A percentile compares a stretch with the other conserved stretches of the same genome.
phyloP scores from a whole-genome alignment of 2,113 vertebrate genomes.

The Sinocyclocheilus maitianheensis region DNA sequence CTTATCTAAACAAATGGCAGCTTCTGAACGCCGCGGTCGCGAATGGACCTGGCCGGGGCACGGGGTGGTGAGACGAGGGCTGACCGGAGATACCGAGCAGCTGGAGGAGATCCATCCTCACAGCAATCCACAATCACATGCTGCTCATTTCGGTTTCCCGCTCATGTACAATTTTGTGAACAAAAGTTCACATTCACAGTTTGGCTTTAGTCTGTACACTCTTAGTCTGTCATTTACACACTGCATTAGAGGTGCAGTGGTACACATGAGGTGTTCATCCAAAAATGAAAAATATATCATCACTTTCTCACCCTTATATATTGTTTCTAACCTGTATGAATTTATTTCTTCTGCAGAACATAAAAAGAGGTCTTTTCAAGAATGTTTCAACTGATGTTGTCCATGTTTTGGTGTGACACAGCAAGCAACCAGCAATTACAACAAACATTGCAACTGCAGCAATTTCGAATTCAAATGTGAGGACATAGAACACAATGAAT shows the following conservation, averaged over 20 bases:
- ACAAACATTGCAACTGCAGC: background rate
- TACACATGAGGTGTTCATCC: background rate
- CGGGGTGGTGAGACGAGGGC: background rate
- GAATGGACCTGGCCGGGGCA: conserved; percentile 1
- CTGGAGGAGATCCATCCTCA: conserved; percentile 33
- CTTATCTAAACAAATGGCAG: conserved; percentile 51
- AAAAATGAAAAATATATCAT: background rate
- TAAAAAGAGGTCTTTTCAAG: background rate
- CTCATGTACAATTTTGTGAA: conserved; percentile 41
- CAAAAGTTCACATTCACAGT: conserved; percentile 57
- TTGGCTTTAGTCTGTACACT: conserved; percentile 1
- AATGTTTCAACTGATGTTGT: background rate
- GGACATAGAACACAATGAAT: background rate
- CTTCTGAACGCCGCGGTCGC: background rate
- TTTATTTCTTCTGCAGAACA: background rate
- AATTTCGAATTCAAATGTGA: background rate
- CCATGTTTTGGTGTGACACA: background rate
- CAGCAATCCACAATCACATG: conserved; percentile 58
- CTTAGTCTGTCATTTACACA: conserved; percentile 39
- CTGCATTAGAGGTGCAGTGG: background rate
- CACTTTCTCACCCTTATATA: background rate
- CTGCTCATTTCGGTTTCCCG: conserved; percentile 47
- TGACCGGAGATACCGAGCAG: conserved; percentile 9
- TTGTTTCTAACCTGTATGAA: background rate
- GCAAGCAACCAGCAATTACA: too few relatives aligned